Evolutionary conservation across 2,113 vertebrate species (phyloP).

Genomic region (Scatophagus argus): DNA sequence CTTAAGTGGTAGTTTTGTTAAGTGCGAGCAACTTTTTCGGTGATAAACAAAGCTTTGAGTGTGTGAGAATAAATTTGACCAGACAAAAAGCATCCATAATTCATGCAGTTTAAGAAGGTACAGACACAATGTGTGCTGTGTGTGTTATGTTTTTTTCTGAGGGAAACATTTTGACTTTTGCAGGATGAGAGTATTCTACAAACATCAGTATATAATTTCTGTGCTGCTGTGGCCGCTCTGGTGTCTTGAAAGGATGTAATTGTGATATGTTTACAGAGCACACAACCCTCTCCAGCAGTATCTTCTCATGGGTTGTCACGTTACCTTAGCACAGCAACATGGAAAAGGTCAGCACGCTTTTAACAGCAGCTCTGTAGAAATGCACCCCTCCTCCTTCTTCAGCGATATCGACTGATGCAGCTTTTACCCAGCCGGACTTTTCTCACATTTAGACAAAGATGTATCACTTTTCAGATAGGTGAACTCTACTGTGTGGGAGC

Average conservation of each 20-base stretch:
- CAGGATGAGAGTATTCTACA: background rate
- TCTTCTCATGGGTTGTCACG: conserved; percentile 13
- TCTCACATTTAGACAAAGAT: background rate
- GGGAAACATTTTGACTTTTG: too few relatives aligned
- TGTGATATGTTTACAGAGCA: background rate
- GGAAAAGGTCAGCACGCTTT: conserved; percentile 41
- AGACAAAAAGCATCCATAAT: background rate
- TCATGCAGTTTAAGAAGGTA: background rate
- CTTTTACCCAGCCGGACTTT: background rate
- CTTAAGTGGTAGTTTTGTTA: background rate
- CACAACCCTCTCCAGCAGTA: conserved; percentile 1
- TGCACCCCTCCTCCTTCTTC: background rate
- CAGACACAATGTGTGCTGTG: background rate
- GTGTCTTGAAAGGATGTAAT: background rate
- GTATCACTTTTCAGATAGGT: background rate
- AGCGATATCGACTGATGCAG: background rate
- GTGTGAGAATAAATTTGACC: background rate
- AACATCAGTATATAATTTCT: background rate
- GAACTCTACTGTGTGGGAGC: too few relatives aligned
- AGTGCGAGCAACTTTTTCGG: background rate
- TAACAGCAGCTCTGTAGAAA: conserved; percentile 10
- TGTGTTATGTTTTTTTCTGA: background rate
- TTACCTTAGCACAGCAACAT: background rate
- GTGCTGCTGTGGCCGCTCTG: background rate
- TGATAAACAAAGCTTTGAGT: background rate